Conservation (phyloP, 2,888 invertebrate species). For the Plemyria rubiginata region DNA sequence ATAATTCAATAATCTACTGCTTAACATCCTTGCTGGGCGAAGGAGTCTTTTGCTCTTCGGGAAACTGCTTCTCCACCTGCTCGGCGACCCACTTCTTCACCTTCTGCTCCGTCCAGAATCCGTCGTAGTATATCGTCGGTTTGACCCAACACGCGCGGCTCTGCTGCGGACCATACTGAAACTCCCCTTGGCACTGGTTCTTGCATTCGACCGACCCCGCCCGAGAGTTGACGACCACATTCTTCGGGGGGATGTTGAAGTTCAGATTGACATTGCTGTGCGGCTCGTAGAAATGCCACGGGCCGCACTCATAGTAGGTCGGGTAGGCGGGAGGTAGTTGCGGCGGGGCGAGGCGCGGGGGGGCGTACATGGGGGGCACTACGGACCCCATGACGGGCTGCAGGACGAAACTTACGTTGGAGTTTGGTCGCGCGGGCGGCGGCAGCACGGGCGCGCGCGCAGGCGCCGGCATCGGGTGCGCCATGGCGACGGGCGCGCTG, state of each 20-base stretch:
- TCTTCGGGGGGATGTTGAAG: slow-evolving; percentile 76
- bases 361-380: slow-evolving; percentile 61
- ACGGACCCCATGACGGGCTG: slow-evolving; percentile 68
- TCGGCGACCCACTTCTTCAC: slow-evolving; percentile 83
- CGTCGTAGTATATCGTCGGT: slow-evolving; percentile 81
- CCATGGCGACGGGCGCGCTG: slow-evolving; percentile 51
- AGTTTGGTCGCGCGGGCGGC: slow-evolving; percentile 52
- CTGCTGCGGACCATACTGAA: slow-evolving; percentile 60
- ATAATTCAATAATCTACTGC: slow-evolving; percentile 7
- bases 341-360: slow-evolving; percentile 54
- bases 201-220: slow-evolving; percentile 59
- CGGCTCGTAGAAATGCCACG: slow-evolving; percentile 78
- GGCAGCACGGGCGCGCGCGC: slow-evolving; percentile 37
- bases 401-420: slow-evolving; percentile 80
- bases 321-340: slow-evolving; percentile 60
- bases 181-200: slow-evolving; percentile 60
- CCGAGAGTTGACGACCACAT: slow-evolving; percentile 68
- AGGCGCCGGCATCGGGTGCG: slow-evolving; percentile 55
- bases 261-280: slow-evolving; percentile 75
- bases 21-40: slow-evolving; percentile 35
- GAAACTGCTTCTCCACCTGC: slow-evolving; percentile 79
- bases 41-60: slow-evolving; percentile 57
- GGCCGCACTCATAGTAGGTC: slow-evolving; percentile 73
- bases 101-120: slow-evolving; percentile 83
- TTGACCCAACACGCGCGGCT: slow-evolving; percentile 78